Conservation (phyloP, 1,140 invertebrate species). For the Macrosteles quadrilineatus region DNA sequence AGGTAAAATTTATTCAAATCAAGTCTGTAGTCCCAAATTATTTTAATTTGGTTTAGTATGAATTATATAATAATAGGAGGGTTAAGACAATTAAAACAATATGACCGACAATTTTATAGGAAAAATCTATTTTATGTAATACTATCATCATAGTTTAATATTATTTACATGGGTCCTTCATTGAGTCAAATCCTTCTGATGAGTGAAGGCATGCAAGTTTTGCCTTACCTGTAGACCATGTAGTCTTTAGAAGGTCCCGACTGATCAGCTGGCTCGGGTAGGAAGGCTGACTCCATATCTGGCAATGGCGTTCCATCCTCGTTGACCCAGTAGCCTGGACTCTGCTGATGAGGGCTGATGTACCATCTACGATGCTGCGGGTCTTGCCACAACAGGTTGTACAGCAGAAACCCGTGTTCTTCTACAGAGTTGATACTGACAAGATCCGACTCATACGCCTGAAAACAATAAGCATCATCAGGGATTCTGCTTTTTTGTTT, state of each 20-base stretch:
- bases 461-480: background rate
- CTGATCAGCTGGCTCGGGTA: constrained; percentile 55
- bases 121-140: no score
- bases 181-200: no score
- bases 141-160: no score
- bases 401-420: constrained; percentile 83
- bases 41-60: no score
- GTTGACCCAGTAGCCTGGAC: constrained; percentile 79
- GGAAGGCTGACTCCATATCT: constrained; percentile 81
- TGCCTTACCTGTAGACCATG: constrained; percentile 60
- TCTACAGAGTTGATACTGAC: constrained; percentile 77
- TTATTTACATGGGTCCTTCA: no score
- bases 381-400: constrained; percentile 76
- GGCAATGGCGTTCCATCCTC: constrained; percentile 75
- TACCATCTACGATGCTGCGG: constrained; percentile 88
- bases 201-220: no score
- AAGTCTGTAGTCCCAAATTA: no score
- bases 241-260: constrained; percentile 55
- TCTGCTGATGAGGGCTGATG: constrained; percentile 71
- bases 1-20: no score
- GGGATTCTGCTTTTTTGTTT: no score
- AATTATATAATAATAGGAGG: no score
- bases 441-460: constrained; percentile 73
- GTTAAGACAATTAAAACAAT: no score
- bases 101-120: no score